Evolutionary conservation across 2,113 vertebrate genomes (phyloP).

Genomic region (Lutjanus erythropterus): DNA sequence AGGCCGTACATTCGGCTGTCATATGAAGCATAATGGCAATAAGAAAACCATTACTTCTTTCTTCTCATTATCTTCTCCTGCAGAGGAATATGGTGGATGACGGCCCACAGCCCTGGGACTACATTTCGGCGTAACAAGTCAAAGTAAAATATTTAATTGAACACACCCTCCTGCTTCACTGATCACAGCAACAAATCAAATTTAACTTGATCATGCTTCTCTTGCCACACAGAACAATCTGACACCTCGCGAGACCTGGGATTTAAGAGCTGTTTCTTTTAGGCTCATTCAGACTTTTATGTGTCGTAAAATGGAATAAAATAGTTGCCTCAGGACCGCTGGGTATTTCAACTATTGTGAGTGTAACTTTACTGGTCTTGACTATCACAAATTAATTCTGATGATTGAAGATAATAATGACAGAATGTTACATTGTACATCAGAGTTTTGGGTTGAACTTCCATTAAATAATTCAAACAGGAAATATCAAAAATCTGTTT

Average conservation of each 20-base stretch:
- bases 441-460: slow-evolving; percentile 2
- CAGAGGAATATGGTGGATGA: slow-evolving; percentile 82
- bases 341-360: slow-evolving; percentile 2
- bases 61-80: slow-evolving; percentile 84
- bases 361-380: not conserved
- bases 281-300: slow-evolving; percentile 34
- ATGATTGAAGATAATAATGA: not conserved
- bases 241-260: slow-evolving; percentile 63
- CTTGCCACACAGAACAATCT: slow-evolving; percentile 60
- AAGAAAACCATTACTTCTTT: slow-evolving; percentile 24
- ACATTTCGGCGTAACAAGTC: slow-evolving; percentile 80
- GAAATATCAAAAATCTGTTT: not conserved
- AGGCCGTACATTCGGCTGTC: slow-evolving; percentile 13
- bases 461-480: not conserved
- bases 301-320: slow-evolving; percentile 22
- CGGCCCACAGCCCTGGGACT: slow-evolving; percentile 79
- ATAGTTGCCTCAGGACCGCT: slow-evolving; percentile 6
- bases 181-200: slow-evolving; percentile 84
- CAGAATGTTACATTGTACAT: not conserved
- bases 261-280: slow-evolving; percentile 76
- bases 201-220: slow-evolving; percentile 76
- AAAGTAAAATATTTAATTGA: slow-evolving; percentile 92
- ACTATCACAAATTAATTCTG: not conserved
- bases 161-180: slow-evolving; percentile 80
- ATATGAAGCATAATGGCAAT: slow-evolving; percentile 29